Evolutionary conservation across 2,113 vertebrate species (phyloP).

Genomic region (Aspiorhynchus laticeps): DNA sequence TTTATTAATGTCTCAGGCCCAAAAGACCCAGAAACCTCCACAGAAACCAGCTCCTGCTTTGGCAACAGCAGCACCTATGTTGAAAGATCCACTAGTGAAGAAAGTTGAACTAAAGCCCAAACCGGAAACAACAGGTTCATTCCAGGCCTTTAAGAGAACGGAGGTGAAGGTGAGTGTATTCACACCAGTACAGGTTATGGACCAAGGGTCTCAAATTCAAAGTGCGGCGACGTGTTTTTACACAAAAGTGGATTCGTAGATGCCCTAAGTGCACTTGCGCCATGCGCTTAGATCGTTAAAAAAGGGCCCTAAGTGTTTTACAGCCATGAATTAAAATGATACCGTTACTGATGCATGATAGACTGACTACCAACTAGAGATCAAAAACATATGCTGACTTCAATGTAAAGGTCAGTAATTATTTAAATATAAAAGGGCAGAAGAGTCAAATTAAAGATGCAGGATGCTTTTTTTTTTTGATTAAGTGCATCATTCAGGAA

Average conservation of each 20-base stretch:
- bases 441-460: background rate
- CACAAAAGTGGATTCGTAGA: too few species aligned
- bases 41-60: slow-evolving; percentile 90
- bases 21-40: slow-evolving; percentile 91
- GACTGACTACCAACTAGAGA: too few species aligned
- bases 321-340: too few species aligned
- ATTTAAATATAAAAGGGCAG: background rate
- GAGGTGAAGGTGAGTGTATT: slow-evolving; percentile 88
- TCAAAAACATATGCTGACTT: background rate
- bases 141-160: slow-evolving; percentile 95
- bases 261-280: too few species aligned
- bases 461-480: background rate
- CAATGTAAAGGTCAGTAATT: background rate
- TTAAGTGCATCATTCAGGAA: too few species aligned
- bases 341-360: too few species aligned
- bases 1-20: slow-evolving; percentile 79
- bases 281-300: too few species aligned
- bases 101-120: slow-evolving; percentile 92
- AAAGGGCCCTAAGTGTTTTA: too few species aligned
- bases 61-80: slow-evolving; percentile 82
- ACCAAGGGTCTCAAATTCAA: background rate
- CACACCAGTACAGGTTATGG: background rate
- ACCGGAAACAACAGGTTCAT: slow-evolving; percentile 85
- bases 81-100: slow-evolving; percentile 93
- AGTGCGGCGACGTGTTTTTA: background rate